Conservation (phyloP, 2,797 vertebrate species). For the Sebastolobus alascanus region DNA sequence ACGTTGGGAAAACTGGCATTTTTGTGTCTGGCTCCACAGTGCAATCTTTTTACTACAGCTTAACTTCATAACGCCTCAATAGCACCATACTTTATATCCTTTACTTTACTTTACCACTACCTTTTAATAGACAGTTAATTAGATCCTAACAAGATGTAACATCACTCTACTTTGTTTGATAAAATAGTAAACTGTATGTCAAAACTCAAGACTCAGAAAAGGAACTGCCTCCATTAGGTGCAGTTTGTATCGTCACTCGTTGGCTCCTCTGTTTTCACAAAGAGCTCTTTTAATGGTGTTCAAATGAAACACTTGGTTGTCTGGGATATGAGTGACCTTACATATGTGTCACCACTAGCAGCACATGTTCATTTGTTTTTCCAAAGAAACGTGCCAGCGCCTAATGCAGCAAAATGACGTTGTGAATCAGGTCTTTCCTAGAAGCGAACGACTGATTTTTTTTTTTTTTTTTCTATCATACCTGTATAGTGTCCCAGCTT, state of each 20-base stretch:
- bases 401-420: background rate
- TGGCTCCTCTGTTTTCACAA: slow-evolving; percentile 35
- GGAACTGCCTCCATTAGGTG: background rate
- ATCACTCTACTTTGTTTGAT: background rate
- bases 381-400: background rate
- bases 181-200: background rate
- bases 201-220: background rate
- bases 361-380: slow-evolving; percentile 42
- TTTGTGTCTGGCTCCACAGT: background rate
- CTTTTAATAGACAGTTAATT: background rate
- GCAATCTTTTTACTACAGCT: background rate
- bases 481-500: background rate
- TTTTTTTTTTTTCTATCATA: background rate
- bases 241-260: background rate
- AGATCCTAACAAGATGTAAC: background rate
- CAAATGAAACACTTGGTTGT: slow-evolving; percentile 43
- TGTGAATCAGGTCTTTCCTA: background rate
- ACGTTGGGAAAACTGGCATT: background rate
- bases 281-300: slow-evolving; percentile 36
- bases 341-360: slow-evolving; percentile 33
- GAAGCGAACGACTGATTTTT: background rate
- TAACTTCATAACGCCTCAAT: background rate
- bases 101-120: background rate
- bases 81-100: background rate
- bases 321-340: slow-evolving; percentile 34